Evolutionary conservation across 2,797 vertebrate species (phyloP).

Genomic region (Hybognathus amarus): DNA sequence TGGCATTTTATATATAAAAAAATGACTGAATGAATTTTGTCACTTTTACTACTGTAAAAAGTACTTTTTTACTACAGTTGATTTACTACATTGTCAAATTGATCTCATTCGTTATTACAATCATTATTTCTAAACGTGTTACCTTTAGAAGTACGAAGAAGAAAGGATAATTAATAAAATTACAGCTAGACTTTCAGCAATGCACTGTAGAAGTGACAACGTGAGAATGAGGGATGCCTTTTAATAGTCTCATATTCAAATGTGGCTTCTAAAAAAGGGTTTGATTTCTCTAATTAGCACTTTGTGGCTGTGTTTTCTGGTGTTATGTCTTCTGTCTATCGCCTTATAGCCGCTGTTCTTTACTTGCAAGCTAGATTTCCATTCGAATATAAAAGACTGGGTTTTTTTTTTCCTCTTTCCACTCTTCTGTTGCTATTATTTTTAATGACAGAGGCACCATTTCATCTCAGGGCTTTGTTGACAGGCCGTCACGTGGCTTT

Average conservation of each 20-base stretch:
- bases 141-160: too few relatives aligned
- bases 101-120: too few relatives aligned
- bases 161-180: too few relatives aligned
- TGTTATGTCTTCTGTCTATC: slow-evolving; percentile 2
- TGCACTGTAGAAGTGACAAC: slow-evolving; percentile 13
- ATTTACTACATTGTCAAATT: neutral
- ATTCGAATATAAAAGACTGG: slow-evolving; percentile 3
- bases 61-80: neutral
- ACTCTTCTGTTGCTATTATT: slow-evolving; percentile 63
- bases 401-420: slow-evolving; percentile 23
- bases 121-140: neutral
- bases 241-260: neutral
- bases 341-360: neutral
- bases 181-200: neutral
- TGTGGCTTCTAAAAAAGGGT: neutral
- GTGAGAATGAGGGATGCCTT: slow-evolving; percentile 13
- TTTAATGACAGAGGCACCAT: slow-evolving; percentile 65
- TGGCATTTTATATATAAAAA: neutral
- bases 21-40: neutral
- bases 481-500: slow-evolving; percentile 61
- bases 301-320: slow-evolving; percentile 23
- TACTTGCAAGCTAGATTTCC: slow-evolving; percentile 10
- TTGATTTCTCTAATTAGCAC: slow-evolving; percentile 43
- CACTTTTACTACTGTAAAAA: neutral
- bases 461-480: slow-evolving; percentile 58